Evolutionary conservation across 2,797 vertebrate species (phyloP).

Genomic region (Scolopax rusticola): DNA sequence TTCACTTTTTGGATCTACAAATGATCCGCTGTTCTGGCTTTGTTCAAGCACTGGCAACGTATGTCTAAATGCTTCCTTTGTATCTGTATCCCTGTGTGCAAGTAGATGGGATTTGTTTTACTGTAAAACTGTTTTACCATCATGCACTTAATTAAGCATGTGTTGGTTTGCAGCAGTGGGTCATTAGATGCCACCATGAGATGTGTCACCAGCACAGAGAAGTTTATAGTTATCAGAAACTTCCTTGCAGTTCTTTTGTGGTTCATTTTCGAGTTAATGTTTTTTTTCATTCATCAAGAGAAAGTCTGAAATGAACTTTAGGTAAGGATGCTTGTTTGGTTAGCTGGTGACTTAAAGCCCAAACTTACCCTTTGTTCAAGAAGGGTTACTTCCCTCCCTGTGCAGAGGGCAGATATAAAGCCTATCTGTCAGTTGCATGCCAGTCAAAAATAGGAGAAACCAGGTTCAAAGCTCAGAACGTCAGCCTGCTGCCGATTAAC

Average conservation of each 20-base stretch:
- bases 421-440: accelerated
- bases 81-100: background rate
- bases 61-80: background rate
- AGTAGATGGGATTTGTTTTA: background rate
- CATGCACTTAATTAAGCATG: background rate
- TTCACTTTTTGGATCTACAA: background rate
- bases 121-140: background rate
- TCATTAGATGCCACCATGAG: background rate
- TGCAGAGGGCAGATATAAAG: background rate
- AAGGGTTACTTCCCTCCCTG: accelerated
- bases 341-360: background rate
- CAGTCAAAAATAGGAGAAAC: background rate
- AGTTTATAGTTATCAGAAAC: background rate
- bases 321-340: background rate
- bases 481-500: background rate
- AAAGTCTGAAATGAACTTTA: background rate
- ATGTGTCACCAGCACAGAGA: background rate
- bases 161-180: background rate
- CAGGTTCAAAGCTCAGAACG: background rate
- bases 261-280: background rate
- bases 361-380: background rate
- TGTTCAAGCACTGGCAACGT: background rate
- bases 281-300: background rate
- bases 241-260: background rate
- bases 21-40: background rate